Base-by-base conservation (phyloP, 2,888 invertebrate species). In the Stictocephala bisonia region DNA sequence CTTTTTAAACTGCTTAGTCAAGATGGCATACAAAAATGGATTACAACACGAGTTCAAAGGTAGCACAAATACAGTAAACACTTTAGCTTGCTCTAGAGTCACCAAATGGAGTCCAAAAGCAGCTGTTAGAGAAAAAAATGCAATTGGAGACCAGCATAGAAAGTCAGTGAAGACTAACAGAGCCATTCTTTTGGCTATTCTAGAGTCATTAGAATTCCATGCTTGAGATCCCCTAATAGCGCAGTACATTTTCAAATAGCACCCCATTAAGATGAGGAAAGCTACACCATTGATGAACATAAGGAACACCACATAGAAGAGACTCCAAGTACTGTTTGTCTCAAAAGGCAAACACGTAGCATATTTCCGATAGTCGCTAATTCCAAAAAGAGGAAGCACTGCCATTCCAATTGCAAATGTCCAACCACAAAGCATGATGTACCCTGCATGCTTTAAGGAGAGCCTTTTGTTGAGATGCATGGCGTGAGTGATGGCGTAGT, bases 11-110 rank as follows among this genome's bases (percentile, higher is more conserved):
- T 97, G 97, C 83, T 98, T 97, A 6, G 98, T 98, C 81, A 98
- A 90, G 79, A 98, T 97, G 66, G 98, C 98, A 84, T 99, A 99
- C 27, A 99, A 89, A 84, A 98, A 98, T 0, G 99, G 99, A 85
- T 99, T 99, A 85, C 97, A 97, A 84, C 97, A 98, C 13, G 96
- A 95, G 85, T 99, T 99, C 76, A 99, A 86, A 1, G 99, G 98
- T 79, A 98, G 86, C 71, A 99, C 93, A 83, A 99, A 97, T 44
- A 99, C 97, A 1, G 97, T 97, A 83, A 95, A 96, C 79, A 95
- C 82, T 86, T 99, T 99, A 56, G 98, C 97, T 85, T 96, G 95
- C 83, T 97, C 97, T 75, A 99, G 87, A 1, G 95, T 94, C 27
- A 99, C 94, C 60, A 98, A 86, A 75, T 94, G 95, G 77, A 93